Evolutionary conservation across 1,140 invertebrate species (phyloP).

Genomic region (Aricia agestis): DNA sequence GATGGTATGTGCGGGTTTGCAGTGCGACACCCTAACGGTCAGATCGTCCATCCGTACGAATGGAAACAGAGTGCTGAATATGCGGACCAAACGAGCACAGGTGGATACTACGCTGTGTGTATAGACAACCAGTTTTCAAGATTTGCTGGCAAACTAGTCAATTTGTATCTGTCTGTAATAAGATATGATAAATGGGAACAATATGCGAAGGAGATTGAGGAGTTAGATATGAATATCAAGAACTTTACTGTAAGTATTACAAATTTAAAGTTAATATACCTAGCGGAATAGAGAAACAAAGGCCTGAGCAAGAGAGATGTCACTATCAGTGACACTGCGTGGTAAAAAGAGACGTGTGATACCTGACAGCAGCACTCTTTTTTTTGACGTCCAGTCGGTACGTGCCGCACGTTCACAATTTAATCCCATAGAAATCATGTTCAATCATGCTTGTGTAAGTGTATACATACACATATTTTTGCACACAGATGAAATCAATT

Average conservation of each 20-base stretch:
- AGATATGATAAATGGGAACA: constrained; percentile 96
- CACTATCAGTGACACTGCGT: no score
- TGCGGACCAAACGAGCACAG: constrained; percentile 86
- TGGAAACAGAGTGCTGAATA: constrained; percentile 92
- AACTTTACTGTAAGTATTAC: constrained; percentile 90
- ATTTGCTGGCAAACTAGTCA: constrained; percentile 94
- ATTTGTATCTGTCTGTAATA: constrained; percentile 95
- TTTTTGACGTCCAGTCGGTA: no score
- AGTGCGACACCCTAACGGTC: constrained; percentile 88
- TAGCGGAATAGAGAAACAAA: no score
- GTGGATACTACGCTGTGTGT: constrained; percentile 95
- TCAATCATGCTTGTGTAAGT: no score
- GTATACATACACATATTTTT: no score
- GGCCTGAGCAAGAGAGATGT: no score
- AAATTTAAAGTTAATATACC: no score
- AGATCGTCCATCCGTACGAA: constrained; percentile 92
- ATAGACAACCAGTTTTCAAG: constrained; percentile 96
- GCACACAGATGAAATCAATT: no score
- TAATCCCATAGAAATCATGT: no score
- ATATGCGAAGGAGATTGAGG: constrained; percentile 92
- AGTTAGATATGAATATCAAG: constrained; percentile 89
- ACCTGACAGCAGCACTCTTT: no score
- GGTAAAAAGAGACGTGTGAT: no score
- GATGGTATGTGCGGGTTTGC: constrained; percentile 95
- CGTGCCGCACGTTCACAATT: no score